Evolutionary conservation across 2,888 invertebrate genomes (phyloP), one percentile per base, ranked within the genome.

Genomic region (Drosophila paracracens): DNA sequence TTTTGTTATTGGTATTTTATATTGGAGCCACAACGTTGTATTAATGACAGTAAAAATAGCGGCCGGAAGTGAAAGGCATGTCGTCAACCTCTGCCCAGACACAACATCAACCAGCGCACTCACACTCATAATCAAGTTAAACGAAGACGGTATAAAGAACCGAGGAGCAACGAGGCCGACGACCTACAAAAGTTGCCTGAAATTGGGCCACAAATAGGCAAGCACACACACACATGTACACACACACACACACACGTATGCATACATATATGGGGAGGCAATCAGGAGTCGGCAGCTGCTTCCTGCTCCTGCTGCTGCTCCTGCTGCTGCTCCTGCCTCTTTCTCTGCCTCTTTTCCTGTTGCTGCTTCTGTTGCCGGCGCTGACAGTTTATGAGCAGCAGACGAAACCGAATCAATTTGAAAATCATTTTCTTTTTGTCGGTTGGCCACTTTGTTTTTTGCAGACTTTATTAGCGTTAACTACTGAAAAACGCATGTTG

Each of bases 391-490:
- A 76, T 79, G 81, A 79, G 63, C 81, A 71, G 31, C 61, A 33
- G 21, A 65, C 54, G 46, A 70, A 62, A 38, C 36, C 8, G 65
- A 80, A 78, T 81, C 73, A 73, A 76, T 80, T 66, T 74, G 18
- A 48, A 81, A 79, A 79, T 79, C 82, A 69, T 69, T 84, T 76
- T 77, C 72, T 57, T 57, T 64, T 50, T 50, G 50, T 13, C 18
- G 21, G 21, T 52, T 59, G 58, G 56, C 46, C 60, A 43, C 54
- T 51, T 67, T 56, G 63, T 63, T 56, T 57, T 50, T 53, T 56
- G 63, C 62, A 51, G 63, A 74, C 85, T 89, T 88, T 84, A 84
- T 88, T 80, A 88, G 79, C 80, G 70, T 66, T 76, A 76, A 81
- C 69, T 67, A 36, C 33, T 11, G 50, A 61, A 82, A 89, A 89